Base-by-base conservation (phyloP, 2,113 vertebrate genomes). In the Microtus richardsoni region DNA sequence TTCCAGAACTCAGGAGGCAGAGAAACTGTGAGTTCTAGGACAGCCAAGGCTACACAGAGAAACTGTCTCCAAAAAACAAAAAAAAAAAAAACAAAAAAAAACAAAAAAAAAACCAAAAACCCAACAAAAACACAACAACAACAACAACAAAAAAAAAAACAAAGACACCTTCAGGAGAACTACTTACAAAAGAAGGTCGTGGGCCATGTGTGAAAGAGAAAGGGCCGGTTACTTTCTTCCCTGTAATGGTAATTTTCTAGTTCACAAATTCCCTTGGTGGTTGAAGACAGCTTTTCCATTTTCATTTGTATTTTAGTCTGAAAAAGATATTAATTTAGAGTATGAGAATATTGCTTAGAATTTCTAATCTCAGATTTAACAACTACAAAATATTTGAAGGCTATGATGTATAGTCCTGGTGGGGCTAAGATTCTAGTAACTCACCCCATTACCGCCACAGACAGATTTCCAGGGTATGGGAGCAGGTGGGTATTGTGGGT, bases 161-260 rank as follows among this genome's bases (percentile, higher is more conserved):
- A 58, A 19, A 58, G 54, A 58, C 17, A 39, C 17, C 6, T 22
- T 36, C 41, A 64, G 21, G 58, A 73, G 74, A 82, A 33, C 88
- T 52, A 98, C 98, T 99, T 95, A 99, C 99, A 99, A 41, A 99
- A 99, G n/a, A 98, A 97, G 10, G 96, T 44, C 7, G 99, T 99
- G 47, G 98, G 98, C 99, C 99, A 99, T 0, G 99, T 99, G 95
- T 99, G 99, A 95, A 99, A 99, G 19, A 99, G 98, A 2, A 98
- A 98, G 24, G 92, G 71, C 0, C 52, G 97, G 44, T 97, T 94
- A 62, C 97, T 98, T 86, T 97, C 98, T 62, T 97, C 97, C 95
- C 98, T 95, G 0, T 97, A 97, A 93, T 99, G 99, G 95, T 99
- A 99, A 33, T 94, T 94, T 97, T 99, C 99, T 83, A 99, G 98